Evolutionary conservation across 2,888 invertebrate species (phyloP).

Genomic region (Melieria picta): DNA sequence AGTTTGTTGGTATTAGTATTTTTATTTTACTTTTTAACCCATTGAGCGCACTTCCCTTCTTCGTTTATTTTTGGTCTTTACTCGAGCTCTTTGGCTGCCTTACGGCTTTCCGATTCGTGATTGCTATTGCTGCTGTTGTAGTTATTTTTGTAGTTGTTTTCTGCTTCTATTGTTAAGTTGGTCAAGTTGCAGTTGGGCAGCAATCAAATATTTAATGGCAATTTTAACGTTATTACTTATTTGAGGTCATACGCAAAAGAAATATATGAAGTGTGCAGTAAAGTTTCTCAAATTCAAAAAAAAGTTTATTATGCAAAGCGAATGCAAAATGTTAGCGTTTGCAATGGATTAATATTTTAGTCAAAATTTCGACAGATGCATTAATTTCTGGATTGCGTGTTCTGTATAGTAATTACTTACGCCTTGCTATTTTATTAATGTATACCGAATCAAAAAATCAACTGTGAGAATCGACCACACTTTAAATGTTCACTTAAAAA

Average conservation of each 20-base stretch:
- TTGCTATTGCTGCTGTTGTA: slow-evolving; percentile 3
- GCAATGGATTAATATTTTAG: no score
- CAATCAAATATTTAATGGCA: slow-evolving; percentile 16
- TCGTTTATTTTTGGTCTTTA: slow-evolving; percentile 11
- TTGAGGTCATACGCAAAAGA: slow-evolving; percentile 18
- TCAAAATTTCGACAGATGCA: no score
- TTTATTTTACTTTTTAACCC: slow-evolving; percentile 22
- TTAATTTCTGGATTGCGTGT: no score
- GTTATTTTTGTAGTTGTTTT: slow-evolving; percentile 5
- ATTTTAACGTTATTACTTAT: slow-evolving; percentile 6
- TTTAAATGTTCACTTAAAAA: no score
- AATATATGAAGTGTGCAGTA: not conserved
- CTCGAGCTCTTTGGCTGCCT: not conserved
- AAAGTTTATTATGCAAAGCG: no score
- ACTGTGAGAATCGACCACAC: no score
- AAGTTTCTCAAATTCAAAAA: no score
- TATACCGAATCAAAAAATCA: no score
- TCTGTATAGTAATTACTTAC: no score
- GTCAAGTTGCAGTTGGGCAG: slow-evolving; percentile 21
- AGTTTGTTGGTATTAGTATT: slow-evolving; percentile 2
- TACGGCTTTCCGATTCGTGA: not conserved
- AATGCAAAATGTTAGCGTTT: no score
- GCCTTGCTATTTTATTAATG: no score
- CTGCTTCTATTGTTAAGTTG: slow-evolving; percentile 12
- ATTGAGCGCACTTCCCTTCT: slow-evolving; percentile 21